A percentile compares a stretch with the other conserved stretches of the same genome.
Conservation (phyloP, 2,888 invertebrate species). For the Thalpophila matura region DNA sequence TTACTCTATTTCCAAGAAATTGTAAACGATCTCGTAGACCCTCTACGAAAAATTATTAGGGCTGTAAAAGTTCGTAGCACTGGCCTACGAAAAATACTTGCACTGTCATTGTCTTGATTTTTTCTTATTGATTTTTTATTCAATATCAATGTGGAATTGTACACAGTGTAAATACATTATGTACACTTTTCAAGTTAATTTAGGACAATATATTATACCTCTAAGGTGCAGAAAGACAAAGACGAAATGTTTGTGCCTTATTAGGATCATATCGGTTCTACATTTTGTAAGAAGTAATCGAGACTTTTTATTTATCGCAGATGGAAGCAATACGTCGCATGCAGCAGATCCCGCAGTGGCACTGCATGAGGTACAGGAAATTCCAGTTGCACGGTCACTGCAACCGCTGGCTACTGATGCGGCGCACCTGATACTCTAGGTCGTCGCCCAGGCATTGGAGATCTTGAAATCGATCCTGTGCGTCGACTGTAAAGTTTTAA, state of each 20-base stretch:
- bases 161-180: no score
- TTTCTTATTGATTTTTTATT: background rate
- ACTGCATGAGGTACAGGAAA: slow-evolving; percentile 95
- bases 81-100: slow-evolving; percentile 13
- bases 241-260: no score
- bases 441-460: slow-evolving; percentile 38
- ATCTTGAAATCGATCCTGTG: slow-evolving; percentile 13
- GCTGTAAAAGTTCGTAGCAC: slow-evolving; percentile 28
- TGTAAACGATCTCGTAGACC: background rate
- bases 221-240: no score
- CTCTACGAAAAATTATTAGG: slow-evolving; percentile 21
- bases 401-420: slow-evolving; percentile 93
- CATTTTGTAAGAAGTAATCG: no score
- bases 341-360: slow-evolving; percentile 96
- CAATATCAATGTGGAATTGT: background rate
- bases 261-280: no score
- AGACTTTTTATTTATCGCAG: slow-evolving; percentile 72
- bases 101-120: background rate
- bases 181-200: no score
- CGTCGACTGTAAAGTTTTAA: background rate
- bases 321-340: slow-evolving; percentile 93
- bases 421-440: slow-evolving; percentile 85
- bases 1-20: no score
- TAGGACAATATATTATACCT: no score
- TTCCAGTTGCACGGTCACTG: slow-evolving; percentile 95